A percentile compares a stretch with the other conserved stretches of the same genome.
These are phyloP conservation scores for Dasysyrphus albostriatus DNA, from an alignment of 2,888 invertebrate species.

Conservation along the genomic window DNA sequence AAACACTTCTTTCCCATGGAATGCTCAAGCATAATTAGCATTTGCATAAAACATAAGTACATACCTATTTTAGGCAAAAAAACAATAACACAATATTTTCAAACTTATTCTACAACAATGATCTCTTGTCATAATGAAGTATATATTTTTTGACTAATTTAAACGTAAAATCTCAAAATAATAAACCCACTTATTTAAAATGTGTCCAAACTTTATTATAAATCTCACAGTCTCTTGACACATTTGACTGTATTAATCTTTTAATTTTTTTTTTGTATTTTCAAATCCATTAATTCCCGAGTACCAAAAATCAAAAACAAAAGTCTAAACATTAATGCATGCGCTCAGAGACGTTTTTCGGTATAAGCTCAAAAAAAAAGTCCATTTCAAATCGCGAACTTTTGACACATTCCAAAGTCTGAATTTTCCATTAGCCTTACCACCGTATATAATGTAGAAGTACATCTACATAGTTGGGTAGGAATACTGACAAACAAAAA, in stretches of 20 bases:
- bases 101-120: too few relatives aligned
- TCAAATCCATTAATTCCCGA: slow-evolving; percentile 3
- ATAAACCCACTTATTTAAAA: not conserved
- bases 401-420: slow-evolving; percentile 45
- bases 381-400: slow-evolving; percentile 38
- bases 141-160: too few relatives aligned
- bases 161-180: not conserved
- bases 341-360: not conserved
- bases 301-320: slow-evolving; percentile 2
- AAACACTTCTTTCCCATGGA: too few relatives aligned
- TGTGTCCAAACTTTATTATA: not conserved
- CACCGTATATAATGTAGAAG: too few relatives aligned
- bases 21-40: too few relatives aligned
- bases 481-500: not conserved
- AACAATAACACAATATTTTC: too few relatives aligned
- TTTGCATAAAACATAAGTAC: too few relatives aligned
- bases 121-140: too few relatives aligned
- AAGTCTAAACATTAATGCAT: slow-evolving; percentile 14
- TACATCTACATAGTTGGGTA: too few relatives aligned
- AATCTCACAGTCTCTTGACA: not conserved
- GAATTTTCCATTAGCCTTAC: not conserved
- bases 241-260: not conserved
- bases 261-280: not conserved
- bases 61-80: too few relatives aligned
- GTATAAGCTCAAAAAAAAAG: slow-evolving; percentile 24